Evolutionary conservation across 2,113 vertebrate species (phyloP).

Genomic region (Martes martes): DNA sequence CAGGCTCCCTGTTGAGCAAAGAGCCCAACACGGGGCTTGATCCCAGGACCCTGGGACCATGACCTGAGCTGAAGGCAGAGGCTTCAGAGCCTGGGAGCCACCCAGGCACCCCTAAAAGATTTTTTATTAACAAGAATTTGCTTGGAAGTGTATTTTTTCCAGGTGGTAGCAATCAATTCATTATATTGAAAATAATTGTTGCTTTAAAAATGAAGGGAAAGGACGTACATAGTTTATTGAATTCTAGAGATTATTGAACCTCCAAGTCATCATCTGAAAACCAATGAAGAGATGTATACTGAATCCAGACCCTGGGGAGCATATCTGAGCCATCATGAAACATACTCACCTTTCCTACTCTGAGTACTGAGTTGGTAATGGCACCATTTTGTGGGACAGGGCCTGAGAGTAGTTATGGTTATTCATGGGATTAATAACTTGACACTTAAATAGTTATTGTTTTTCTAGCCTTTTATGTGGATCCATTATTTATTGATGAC

Average conservation of each 20-base stretch:
- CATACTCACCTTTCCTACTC: slow-evolving; percentile 51
- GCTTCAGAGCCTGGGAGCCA: no score
- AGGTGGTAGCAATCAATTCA: neutral
- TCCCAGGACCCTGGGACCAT: no score
- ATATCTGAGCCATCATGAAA: neutral
- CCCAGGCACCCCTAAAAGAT: no score
- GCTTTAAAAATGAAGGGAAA: slow-evolving; percentile 42
- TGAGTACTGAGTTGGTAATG: neutral
- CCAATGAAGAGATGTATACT: neutral
- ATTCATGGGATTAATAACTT: neutral
- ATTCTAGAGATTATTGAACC: neutral
- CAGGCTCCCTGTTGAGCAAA: no score
- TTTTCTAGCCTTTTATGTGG: neutral
- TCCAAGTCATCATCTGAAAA: neutral
- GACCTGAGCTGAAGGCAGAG: no score
- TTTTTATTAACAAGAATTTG: slow-evolving; percentile 7
- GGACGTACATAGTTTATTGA: neutral
- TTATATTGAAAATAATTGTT: neutral
- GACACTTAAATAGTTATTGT: neutral
- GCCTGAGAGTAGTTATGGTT: neutral
- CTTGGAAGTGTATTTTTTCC: slow-evolving; percentile 1
- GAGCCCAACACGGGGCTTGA: no score
- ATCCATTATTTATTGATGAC: neutral
- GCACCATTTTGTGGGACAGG: neutral
- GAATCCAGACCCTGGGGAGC: neutral